These are phyloP conservation scores for Synanthedon formicaeformis DNA, from an alignment of 2,888 invertebrate species.

Conservation along the genomic window DNA sequence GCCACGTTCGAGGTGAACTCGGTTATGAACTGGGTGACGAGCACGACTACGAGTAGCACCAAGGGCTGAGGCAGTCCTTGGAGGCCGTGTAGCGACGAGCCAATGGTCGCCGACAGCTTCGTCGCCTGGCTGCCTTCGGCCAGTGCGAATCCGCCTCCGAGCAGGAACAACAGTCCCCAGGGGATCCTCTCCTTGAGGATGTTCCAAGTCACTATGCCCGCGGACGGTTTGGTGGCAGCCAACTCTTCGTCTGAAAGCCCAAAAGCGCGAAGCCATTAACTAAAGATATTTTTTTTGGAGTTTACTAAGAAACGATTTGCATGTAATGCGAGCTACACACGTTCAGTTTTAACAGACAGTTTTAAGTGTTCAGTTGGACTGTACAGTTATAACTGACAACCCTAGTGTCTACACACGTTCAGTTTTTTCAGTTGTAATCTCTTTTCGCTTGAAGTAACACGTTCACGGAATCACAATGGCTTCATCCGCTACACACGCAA, in stretches of 20 bases:
- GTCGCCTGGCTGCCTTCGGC: slow-evolving; percentile 87
- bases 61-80: slow-evolving; percentile 72
- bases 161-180: slow-evolving; percentile 89
- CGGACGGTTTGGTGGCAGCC: slow-evolving; percentile 71
- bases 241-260: slow-evolving; percentile 58
- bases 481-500: too few species aligned
- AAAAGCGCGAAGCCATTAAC: too few species aligned
- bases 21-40: slow-evolving; percentile 84
- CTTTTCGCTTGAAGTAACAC: too few species aligned
- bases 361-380: too few species aligned
- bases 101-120: slow-evolving; percentile 82
- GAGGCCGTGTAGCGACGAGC: slow-evolving; percentile 76
- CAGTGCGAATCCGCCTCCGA: slow-evolving; percentile 92
- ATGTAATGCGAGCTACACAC: too few species aligned
- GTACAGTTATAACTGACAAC: too few species aligned
- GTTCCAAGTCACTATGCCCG: slow-evolving; percentile 85
- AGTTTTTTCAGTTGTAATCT: too few species aligned
- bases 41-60: slow-evolving; percentile 80
- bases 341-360: too few species aligned
- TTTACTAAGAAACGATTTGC: too few species aligned
- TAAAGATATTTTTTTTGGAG: too few species aligned
- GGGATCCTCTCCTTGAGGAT: slow-evolving; percentile 87
- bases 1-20: slow-evolving; percentile 94
- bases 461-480: too few species aligned
- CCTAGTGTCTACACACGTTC: too few species aligned